Conservation (phyloP, 2,113 vertebrate species). For the Callaeas wilsoni region DNA sequence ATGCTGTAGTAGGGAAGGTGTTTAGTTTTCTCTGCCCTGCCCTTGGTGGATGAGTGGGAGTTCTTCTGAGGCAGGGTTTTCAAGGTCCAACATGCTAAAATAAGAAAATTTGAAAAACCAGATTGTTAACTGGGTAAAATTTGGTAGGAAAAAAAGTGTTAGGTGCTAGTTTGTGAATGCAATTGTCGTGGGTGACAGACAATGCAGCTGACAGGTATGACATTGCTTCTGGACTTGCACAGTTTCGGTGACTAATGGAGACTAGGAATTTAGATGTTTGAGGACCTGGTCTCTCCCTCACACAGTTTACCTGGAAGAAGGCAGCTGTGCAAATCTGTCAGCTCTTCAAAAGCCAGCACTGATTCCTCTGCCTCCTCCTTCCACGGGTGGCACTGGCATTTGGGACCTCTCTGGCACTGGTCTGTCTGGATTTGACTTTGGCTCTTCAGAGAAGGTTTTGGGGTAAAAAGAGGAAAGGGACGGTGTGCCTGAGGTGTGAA, state of each 20-base stretch:
- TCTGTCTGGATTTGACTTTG: background rate
- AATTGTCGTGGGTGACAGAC: accelerated
- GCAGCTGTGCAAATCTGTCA: background rate
- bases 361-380: background rate
- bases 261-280: background rate
- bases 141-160: background rate
- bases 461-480: background rate
- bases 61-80: background rate
- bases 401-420: background rate
- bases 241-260: background rate
- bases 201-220: background rate
- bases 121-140: background rate
- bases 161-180: accelerated
- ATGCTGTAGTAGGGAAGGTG: accelerated
- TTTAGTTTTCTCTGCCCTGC: background rate
- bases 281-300: background rate
- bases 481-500: background rate
- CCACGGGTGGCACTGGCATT: background rate
- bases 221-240: background rate
- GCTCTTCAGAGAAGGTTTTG: background rate
- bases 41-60: background rate
- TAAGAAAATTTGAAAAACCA: background rate
- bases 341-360: background rate
- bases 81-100: background rate
- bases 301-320: background rate